phyloP scores from a whole-genome alignment of 1,140 invertebrate genomes.

The Lerema accius region DNA sequence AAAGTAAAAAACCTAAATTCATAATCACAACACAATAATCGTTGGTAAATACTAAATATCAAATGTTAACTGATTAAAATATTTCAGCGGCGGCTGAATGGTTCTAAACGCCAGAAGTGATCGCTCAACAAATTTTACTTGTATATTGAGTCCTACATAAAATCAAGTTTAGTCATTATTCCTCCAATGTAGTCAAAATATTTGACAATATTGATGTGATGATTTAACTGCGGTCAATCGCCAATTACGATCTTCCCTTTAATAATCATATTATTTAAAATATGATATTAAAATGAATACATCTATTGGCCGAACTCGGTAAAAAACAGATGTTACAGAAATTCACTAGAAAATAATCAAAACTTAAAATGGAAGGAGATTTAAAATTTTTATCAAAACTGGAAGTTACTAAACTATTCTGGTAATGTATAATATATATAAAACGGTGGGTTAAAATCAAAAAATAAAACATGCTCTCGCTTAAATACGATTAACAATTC shows the following conservation, averaged over 20 bases:
- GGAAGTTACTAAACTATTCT: slow-evolving; percentile 35
- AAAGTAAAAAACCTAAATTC: slow-evolving; percentile 43
- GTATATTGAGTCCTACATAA: slow-evolving; percentile 54
- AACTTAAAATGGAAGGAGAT: slow-evolving; percentile 57
- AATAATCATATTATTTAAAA: slow-evolving; percentile 71
- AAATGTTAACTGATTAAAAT: slow-evolving; percentile 53
- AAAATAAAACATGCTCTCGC: slow-evolving; percentile 76
- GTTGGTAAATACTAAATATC: slow-evolving; percentile 40
- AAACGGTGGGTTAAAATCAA: slow-evolving; percentile 62
- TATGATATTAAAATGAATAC: slow-evolving; percentile 68
- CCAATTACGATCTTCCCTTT: slow-evolving; percentile 55
- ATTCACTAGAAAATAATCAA: slow-evolving; percentile 60
- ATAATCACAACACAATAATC: slow-evolving; percentile 43
- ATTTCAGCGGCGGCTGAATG: slow-evolving; percentile 27
- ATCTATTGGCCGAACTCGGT: slow-evolving; percentile 46
- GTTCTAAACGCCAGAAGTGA: too few relatives aligned
- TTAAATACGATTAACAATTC: slow-evolving; percentile 38
- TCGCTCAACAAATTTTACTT: slow-evolving; percentile 36
- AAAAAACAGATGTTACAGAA: slow-evolving; percentile 43
- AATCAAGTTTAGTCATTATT: slow-evolving; percentile 51
- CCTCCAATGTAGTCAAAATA: slow-evolving; percentile 50
- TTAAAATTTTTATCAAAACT: slow-evolving; percentile 33
- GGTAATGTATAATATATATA: slow-evolving; percentile 41
- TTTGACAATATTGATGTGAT: slow-evolving; percentile 46
- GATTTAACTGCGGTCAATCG: slow-evolving; percentile 50